Base-by-base conservation (phyloP, 2,888 invertebrate genomes). In the Cephus pygmeus region DNA sequence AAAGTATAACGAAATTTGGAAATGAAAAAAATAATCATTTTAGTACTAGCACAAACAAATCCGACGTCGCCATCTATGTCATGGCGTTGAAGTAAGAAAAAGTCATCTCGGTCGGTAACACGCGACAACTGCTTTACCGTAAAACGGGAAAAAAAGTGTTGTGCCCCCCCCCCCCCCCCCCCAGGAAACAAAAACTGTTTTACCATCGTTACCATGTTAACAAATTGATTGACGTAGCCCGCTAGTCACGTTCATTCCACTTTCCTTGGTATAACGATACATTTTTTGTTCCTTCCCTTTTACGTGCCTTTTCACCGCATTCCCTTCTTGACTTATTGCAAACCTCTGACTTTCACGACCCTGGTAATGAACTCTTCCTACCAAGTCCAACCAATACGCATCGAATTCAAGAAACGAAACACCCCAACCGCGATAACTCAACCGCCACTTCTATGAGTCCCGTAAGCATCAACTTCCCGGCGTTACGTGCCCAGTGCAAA, bases 211-310 rank as follows among this genome's bases (percentile, higher is more conserved):
- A 9, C 56, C 2, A 23, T 56, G 56, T 56, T 56, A 23, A 56
- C 56, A 56, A 23, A 15, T 56, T 56, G 56, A 56, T 56, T 23
- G 56, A 56, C 56, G 23, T 23, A 23, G 15, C 1, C 71, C 71
- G 31, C 71, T 34, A 71, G 34, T 31, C 71, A 71, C 71, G 71
- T 71, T 71, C 71, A 71, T 71, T 34, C 71, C 71, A 71, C 71
- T 71, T 71, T 71, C 71, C 71, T 71, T 31, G 1, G 71, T 33
- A 71, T 15, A 31, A 71, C 9, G 2, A 71, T 31, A 30, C 71
- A 34, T 31, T 71, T 71, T 71, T 34, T 30, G 15, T 34, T 31
- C 11, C 34, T 33, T 31, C 71, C 31, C 33, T 31, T 31, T 71
- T 71, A 33, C 71, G 71, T 34, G 71, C 71, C 31, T 34, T 34